A percentile compares a stretch with the other conserved stretches of the same genome.
Conservation (phyloP, 1,140 invertebrate genomes). For the Epicauta chinensis region DNA sequence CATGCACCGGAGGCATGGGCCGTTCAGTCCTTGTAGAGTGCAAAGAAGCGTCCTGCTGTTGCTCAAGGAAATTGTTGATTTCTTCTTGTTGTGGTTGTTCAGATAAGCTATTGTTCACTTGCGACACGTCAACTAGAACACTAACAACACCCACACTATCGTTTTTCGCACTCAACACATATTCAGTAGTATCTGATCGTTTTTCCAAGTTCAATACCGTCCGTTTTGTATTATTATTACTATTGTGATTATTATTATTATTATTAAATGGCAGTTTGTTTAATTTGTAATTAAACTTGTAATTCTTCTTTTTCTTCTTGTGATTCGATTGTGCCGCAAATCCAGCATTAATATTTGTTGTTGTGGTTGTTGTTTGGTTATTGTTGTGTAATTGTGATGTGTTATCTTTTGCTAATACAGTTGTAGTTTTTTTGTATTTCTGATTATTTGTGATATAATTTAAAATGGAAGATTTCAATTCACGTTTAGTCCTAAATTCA, state of each 20-base stretch:
- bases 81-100: conserved; percentile 10
- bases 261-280: conserved; percentile 2
- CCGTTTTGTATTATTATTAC: neutral
- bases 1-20: conserved; percentile 31
- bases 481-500: conserved; percentile 15
- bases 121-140: conserved; percentile 15
- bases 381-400: too few relatives aligned
- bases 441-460: neutral
- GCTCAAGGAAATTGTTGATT: conserved; percentile 4
- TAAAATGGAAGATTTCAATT: conserved; percentile 5
- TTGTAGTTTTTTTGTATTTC: neutral
- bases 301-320: neutral
- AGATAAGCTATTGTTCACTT: conserved; percentile 6
- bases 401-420: neutral
- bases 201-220: conserved; percentile 2
- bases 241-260: too few relatives aligned
- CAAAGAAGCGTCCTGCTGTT: conserved; percentile 1
- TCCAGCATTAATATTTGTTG: neutral
- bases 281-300: neutral
- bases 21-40: conserved; percentile 18
- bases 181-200: conserved; percentile 5
- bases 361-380: neutral
- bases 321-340: neutral
- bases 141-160: conserved; percentile 13
- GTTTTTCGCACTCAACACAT: conserved; percentile 5